Base-by-base conservation (phyloP, 2,113 vertebrate species). In the Hassar affinis region DNA sequence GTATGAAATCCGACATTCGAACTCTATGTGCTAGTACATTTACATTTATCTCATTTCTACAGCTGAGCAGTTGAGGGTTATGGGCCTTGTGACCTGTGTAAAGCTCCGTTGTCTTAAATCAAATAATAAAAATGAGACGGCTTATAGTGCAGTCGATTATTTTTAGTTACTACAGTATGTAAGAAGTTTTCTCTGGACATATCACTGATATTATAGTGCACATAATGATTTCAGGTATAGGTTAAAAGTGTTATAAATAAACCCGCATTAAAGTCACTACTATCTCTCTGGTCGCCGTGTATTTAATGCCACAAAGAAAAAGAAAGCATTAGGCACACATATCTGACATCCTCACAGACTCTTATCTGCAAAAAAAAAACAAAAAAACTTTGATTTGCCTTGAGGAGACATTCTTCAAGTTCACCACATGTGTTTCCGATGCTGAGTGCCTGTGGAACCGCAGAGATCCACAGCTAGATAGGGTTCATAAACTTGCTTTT, bases 401-500 rank as follows among this genome's bases (percentile, higher is more conserved):
- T 84, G 33, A 92, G 93, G 88, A 80, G 85, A 91, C 88, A 91
- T 85, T 92, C 93, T 92, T 92, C 93, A 88, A 92, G 89, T 91
- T 79, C 33, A 88, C 87, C 87, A 87, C 94, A 96, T 91, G 92
- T 96, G 94, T 93, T 93, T 94, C 92, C 93, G 94, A 95, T 94
- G 91, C 86, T 89, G 79, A 88, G 87, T 87, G 61, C 88, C 92
- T 88, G 90, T 93, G 93, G 91, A 93, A 90, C 93, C 93, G 90
- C 87, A 94, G 89, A 87, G 92, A 88, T 88, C 90, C 90, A 83
- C 90, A 94, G 92, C 91, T 93, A 90, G 94, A 91, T 90, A 87
- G 83, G 30, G 80, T 90, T 87, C 38, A 88, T 86, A 83, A 85
- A 81, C 83, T 33, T 45, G 93, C 92, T 89, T 92, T 89, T 90